phyloP scores from a whole-genome alignment of 2,113 vertebrate genomes.

The Ancistrus triradiatus region DNA sequence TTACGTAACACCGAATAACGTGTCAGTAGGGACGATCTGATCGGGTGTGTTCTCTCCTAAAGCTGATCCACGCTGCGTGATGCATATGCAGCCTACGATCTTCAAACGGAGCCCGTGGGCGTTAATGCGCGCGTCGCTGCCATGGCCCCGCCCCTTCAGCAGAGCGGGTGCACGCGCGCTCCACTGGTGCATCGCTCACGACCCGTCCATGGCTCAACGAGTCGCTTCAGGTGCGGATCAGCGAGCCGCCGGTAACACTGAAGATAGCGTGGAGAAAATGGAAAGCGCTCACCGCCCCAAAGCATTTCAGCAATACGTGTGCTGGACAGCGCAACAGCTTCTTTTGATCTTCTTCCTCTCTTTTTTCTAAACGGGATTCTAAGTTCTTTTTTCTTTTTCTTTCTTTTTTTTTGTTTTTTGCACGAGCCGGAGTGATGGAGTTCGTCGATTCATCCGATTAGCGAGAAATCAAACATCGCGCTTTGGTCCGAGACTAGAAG shows the following conservation, averaged over 20 bases:
- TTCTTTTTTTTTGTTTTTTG: background rate
- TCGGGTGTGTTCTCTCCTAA: background rate
- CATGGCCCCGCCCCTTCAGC: slow-evolving; percentile 42
- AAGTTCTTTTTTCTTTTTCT: background rate
- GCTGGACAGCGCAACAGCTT: slow-evolving; percentile 51
- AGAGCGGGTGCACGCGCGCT: slow-evolving; percentile 35
- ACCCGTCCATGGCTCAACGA: background rate
- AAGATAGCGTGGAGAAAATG: slow-evolving; percentile 32
- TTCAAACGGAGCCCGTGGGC: slow-evolving; percentile 42
- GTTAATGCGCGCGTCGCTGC: slow-evolving; percentile 42
- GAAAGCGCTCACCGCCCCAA: slow-evolving; percentile 21
- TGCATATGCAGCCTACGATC: slow-evolving; percentile 19
- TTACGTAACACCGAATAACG: background rate
- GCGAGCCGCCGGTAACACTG: background rate
- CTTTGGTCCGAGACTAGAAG: slow-evolving; percentile 23
- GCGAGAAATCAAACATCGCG: slow-evolving; percentile 12
- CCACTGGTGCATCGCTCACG: slow-evolving; percentile 35
- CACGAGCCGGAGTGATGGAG: slow-evolving; percentile 24
- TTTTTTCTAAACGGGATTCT: slow-evolving; percentile 18
- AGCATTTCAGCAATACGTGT: slow-evolving; percentile 40
- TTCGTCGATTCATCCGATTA: slow-evolving; percentile 32
- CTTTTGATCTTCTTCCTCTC: slow-evolving; percentile 21
- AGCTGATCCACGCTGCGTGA: slow-evolving; percentile 5
- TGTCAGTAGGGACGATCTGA: background rate
- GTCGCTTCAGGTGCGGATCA: too few relatives aligned